Conservation (phyloP, 2,888 invertebrate species). For the Drosophila nr. medialis region DNA sequence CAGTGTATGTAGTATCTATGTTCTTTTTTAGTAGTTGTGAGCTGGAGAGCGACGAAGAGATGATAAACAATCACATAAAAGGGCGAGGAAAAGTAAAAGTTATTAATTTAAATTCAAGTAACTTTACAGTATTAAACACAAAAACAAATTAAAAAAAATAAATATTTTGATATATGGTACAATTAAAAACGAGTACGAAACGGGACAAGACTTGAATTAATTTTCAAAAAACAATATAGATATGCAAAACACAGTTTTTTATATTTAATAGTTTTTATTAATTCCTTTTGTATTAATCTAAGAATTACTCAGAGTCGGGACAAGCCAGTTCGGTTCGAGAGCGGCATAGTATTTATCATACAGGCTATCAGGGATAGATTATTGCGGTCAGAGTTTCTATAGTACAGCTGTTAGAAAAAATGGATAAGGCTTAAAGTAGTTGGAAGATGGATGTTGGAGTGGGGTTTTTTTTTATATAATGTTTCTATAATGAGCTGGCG, state of each 20-base stretch:
- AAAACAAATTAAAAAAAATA: constrained; percentile 18
- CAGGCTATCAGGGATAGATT: constrained; percentile 29
- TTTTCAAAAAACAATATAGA: constrained; percentile 31
- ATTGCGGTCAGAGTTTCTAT: constrained; percentile 56
- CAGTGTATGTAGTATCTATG: constrained; percentile 76
- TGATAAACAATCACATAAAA: constrained; percentile 41
- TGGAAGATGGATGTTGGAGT: constrained; percentile 16
- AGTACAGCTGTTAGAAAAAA: constrained; percentile 73
- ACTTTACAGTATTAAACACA: constrained; percentile 20
- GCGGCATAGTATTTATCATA: constrained; percentile 34
- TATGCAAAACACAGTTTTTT: constrained; percentile 57
- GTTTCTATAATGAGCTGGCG: constrained; percentile 6
- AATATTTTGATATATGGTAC: constrained; percentile 9
- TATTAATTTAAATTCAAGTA: constrained; percentile 41
- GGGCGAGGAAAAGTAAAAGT: constrained; percentile 41
- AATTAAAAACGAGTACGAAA: constrained; percentile 5
- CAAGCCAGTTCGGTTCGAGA: constrained; percentile 33
- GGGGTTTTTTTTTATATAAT: constrained; percentile 8
- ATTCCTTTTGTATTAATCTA: constrained; percentile 54
- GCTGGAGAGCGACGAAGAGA: constrained; percentile 52
- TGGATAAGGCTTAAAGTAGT: constrained; percentile 62
- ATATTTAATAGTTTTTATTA: constrained; percentile 55
- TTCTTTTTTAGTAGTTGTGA: constrained; percentile 73
- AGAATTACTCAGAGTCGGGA: constrained; percentile 16
- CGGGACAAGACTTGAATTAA: constrained; percentile 4